These are phyloP conservation scores for Neotoxoptera formosana DNA, from an alignment of 1,140 invertebrate genomes.

Conservation along the genomic window DNA sequence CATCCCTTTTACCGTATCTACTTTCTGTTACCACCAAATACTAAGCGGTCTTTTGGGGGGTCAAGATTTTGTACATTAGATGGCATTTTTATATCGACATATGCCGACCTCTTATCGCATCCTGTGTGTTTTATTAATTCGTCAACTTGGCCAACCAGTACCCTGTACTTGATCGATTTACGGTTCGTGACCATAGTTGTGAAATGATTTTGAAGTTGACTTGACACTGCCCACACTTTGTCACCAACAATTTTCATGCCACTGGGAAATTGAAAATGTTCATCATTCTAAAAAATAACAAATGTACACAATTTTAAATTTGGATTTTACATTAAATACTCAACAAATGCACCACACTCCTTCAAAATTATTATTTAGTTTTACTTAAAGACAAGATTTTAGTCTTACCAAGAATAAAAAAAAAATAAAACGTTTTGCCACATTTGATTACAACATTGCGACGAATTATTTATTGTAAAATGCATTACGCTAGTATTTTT, in stretches of 20 bases:
- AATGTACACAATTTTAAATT: neutral
- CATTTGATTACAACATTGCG: no score
- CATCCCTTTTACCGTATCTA: slow-evolving; percentile 16
- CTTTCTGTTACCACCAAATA: neutral
- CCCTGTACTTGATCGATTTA: slow-evolving; percentile 60
- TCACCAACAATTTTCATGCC: slow-evolving; percentile 60
- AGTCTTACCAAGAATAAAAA: no score
- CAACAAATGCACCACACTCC: neutral
- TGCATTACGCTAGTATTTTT: no score
- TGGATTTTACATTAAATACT: neutral
- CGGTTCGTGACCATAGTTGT: slow-evolving; percentile 39
- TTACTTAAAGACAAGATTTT: no score
- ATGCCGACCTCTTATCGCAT: slow-evolving; percentile 59
- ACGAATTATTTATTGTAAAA: no score
- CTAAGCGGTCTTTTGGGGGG: neutral
- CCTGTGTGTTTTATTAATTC: slow-evolving; percentile 58
- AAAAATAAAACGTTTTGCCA: no score
- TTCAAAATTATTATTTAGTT: neutral
- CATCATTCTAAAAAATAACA: slow-evolving; percentile 59
- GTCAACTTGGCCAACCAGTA: slow-evolving; percentile 58
- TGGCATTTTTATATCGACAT: neutral
- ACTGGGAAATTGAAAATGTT: slow-evolving; percentile 61
- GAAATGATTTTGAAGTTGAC: slow-evolving; percentile 61
- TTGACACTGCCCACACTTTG: slow-evolving; percentile 60
- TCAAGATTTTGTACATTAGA: neutral